Conservation (phyloP, 2,113 vertebrate species). For the Carettochelys insculpta region DNA sequence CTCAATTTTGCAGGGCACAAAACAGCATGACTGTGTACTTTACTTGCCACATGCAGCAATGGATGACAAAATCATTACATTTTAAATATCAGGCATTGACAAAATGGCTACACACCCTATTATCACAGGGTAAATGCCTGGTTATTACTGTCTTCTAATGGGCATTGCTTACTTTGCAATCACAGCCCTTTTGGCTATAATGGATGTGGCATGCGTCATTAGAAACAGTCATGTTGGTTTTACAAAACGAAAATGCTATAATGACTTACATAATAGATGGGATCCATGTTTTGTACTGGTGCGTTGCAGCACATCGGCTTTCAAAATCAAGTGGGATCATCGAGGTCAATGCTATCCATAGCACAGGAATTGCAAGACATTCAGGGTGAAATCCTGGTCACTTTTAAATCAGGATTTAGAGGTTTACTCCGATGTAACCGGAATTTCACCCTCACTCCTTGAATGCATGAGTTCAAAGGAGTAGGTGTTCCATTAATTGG, state of each 20-base stretch:
- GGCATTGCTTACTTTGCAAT: not conserved
- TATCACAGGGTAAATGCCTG: not conserved
- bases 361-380: not conserved
- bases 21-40: not conserved
- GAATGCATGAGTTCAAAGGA: not conserved
- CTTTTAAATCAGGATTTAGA: not conserved
- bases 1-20: not conserved
- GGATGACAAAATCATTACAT: not conserved
- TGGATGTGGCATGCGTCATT: not conserved
- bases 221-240: not conserved
- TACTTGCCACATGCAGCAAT: not conserved
- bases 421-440: not conserved
- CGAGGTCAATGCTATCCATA: not conserved
- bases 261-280: not conserved
- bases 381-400: not conserved
- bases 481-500: not conserved
- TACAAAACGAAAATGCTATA: not conserved
- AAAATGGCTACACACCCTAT: not conserved
- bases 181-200: not conserved
- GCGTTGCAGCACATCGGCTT: rapidly evolving
- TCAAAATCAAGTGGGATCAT: not conserved
- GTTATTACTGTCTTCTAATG: not conserved
- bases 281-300: not conserved
- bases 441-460: too few species aligned
- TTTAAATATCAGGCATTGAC: not conserved